Evolutionary conservation across 1,140 invertebrate genomes (phyloP).

Genomic region (Heliothis virescens): DNA sequence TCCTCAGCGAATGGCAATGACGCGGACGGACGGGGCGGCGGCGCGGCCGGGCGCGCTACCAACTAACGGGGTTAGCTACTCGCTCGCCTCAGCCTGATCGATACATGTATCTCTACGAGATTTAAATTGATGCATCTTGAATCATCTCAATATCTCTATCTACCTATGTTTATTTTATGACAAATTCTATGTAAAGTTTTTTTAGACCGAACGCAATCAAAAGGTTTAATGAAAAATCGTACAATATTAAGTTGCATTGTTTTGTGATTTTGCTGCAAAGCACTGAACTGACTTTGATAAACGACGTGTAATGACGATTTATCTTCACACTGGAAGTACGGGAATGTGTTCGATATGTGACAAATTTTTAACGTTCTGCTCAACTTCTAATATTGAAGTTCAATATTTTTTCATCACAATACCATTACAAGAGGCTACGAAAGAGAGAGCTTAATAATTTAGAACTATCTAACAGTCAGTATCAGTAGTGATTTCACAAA

Average conservation of each 20-base stretch:
- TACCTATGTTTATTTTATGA: too few relatives aligned
- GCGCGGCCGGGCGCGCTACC: constrained; percentile 37
- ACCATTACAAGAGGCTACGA: too few relatives aligned
- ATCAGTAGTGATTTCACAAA: neutral
- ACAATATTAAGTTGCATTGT: constrained; percentile 15
- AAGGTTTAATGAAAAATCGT: neutral
- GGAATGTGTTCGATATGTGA: constrained; percentile 11
- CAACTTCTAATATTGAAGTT: too few relatives aligned
- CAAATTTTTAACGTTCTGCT: neutral
- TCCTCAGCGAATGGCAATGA: constrained; percentile 56
- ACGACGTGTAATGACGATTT: constrained; percentile 18
- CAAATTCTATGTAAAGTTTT: too few relatives aligned
- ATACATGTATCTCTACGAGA: constrained; percentile 50
- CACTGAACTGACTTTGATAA: constrained; percentile 28
- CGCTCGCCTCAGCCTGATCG: constrained; percentile 54
- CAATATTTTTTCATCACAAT: too few relatives aligned
- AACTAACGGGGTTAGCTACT: constrained; percentile 51
- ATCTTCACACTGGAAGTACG: constrained; percentile 7
- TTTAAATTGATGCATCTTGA: constrained; percentile 44
- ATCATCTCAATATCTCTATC: constrained; percentile 21
- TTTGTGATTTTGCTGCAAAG: constrained; percentile 29
- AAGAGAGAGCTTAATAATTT: too few relatives aligned
- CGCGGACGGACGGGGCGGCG: constrained; percentile 37
- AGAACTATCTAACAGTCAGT: neutral
- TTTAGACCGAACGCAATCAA: too few relatives aligned